Percentiles rank a stretch among this genome's conserved stretches.
These are phyloP conservation scores for Chaenogobius annularis DNA, from an alignment of 2,113 vertebrate genomes.

Conservation along the genomic window DNA sequence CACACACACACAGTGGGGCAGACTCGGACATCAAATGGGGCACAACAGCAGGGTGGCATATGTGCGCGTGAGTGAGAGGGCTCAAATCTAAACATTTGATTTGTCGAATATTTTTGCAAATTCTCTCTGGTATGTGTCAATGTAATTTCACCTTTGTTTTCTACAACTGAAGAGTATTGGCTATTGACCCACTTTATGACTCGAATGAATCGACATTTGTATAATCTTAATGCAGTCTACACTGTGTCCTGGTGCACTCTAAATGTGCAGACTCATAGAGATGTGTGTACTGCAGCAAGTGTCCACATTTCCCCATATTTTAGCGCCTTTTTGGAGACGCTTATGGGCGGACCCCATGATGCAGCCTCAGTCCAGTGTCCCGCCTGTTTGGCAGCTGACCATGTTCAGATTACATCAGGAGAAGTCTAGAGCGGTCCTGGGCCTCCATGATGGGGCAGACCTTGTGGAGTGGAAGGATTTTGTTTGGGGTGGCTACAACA, in stretches of 20 bases:
- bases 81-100: neutral
- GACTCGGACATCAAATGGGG: neutral
- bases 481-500: neutral
- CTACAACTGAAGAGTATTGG: neutral
- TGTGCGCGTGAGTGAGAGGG: neutral
- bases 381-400: slow-evolving; percentile 35
- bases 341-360: slow-evolving; percentile 58
- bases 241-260: slow-evolving; percentile 32
- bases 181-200: neutral
- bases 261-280: slow-evolving; percentile 64
- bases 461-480: neutral
- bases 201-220: neutral
- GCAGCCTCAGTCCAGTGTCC: slow-evolving; percentile 42
- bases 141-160: neutral
- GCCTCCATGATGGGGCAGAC: slow-evolving; percentile 3
- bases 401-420: slow-evolving; percentile 50
- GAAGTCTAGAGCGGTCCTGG: slow-evolving; percentile 11
- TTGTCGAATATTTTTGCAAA: neutral
- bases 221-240: slow-evolving; percentile 23
- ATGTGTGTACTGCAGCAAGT: neutral
- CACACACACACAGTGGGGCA: neutral
- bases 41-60: neutral
- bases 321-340: slow-evolving; percentile 56
- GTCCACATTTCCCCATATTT: slow-evolving; percentile 26
- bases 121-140: neutral